Evolutionary conservation across 2,797 vertebrate species (phyloP).

Genomic region (Leuciscus waleckii): DNA sequence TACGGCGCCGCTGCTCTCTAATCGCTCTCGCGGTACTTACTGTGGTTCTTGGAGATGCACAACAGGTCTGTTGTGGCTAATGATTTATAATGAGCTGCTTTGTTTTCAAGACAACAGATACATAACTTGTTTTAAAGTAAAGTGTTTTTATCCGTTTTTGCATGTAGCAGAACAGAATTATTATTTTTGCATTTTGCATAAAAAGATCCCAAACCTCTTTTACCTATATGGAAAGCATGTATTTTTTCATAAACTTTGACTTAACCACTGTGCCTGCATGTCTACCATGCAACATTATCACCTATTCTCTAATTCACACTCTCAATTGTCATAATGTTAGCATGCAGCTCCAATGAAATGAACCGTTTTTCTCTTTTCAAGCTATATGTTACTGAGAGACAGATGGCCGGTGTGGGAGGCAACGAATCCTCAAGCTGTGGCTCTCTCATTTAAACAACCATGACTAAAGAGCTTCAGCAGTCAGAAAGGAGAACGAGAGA

Average conservation of each 20-base stretch:
- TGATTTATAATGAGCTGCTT: background rate
- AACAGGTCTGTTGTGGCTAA: background rate
- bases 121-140: background rate
- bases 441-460: conserved; percentile 20
- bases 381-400: conserved; percentile 19
- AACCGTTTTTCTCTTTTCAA: conserved; percentile 9
- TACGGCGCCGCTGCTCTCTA: background rate
- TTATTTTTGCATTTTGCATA: background rate
- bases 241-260: background rate
- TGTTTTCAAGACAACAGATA: conserved; percentile 14
- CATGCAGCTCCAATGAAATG: background rate
- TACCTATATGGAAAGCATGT: background rate
- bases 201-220: background rate
- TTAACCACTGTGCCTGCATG: background rate
- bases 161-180: background rate
- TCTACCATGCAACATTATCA: background rate
- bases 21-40: background rate
- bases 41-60: background rate
- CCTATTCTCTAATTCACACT: background rate
- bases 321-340: conserved; percentile 5
- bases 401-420: conserved; percentile 37
- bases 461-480: conserved; percentile 22
- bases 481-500: background rate
- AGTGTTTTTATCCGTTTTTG: background rate
- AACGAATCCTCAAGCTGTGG: conserved; percentile 7